phyloP scores from a whole-genome alignment of 2,797 vertebrate genomes.

The Anolis apletophallus region DNA sequence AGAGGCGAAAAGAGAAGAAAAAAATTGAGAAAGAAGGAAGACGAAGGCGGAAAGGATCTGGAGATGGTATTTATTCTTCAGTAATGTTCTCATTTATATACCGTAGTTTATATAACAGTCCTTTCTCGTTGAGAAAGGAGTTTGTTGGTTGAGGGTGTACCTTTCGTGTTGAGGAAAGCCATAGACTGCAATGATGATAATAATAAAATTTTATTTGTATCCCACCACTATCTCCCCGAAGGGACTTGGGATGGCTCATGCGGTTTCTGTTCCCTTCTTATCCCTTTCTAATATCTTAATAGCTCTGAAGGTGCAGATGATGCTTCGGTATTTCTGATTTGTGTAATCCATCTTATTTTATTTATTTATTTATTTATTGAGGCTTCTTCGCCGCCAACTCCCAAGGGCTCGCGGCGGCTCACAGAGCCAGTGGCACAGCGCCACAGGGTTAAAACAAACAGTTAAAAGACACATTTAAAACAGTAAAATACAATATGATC shows the following conservation, averaged over 20 bases:
- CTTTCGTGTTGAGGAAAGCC: neutral
- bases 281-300: neutral
- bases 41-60: slow-evolving; percentile 75
- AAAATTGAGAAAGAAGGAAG: slow-evolving; percentile 86
- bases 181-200: neutral
- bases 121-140: neutral
- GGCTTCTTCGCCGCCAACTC: no score
- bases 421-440: no score
- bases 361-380: no score
- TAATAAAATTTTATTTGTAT: no score
- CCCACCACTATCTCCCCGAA: no score
- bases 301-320: no score
- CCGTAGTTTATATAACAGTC: neutral
- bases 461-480: no score
- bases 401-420: no score
- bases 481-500: no score
- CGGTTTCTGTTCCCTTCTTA: neutral
- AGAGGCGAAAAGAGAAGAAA: slow-evolving; percentile 88
- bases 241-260: neutral
- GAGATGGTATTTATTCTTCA: slow-evolving; percentile 69
- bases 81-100: neutral
- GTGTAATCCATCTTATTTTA: no score
- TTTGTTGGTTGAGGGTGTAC: neutral
- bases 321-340: neutral
- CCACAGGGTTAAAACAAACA: no score